Base-by-base conservation (phyloP, 1,140 invertebrate genomes). In the Heterodera schachtii region DNA sequence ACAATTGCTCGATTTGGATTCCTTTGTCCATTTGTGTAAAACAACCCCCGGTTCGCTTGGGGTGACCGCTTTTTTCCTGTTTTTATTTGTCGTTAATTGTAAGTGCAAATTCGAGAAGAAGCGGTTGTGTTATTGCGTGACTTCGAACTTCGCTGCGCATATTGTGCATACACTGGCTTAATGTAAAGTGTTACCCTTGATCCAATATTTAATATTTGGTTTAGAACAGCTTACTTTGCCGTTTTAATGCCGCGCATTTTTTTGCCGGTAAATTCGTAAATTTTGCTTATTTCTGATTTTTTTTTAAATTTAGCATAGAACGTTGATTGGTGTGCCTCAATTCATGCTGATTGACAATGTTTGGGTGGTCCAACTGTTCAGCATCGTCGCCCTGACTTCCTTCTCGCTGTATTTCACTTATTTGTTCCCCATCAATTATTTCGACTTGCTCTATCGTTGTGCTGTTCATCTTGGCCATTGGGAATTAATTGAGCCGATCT, bases 181-280 rank as follows among this genome's bases (percentile, higher is more conserved):
- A 90, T 95, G 2, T 71, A 41, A 71, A 43, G 8, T 9, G 9
- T 19, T 41, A 1, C 44, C 0, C 2, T 3, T 64, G 4, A 16
- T 71, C 41, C 31, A 31, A 31, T 46, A 71, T 71, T 19, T 13
- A 41, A 31, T 13, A 7, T 13, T 71, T 71, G 6, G 3, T 47
- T 78, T 64, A 47, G 66, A 47, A 95, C 94, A 86, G 94, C 95
- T 0, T 98, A 97, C 90, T 96, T 97, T 90, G 93, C 94, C 84
- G 94, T 94, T 79, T 94, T 97, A 89, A 93, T 97, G 43, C 96
- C 96, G 0, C 94, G 95, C 86, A 94, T 94, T 87, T 95, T 96
- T 92, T 94, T 94, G 43, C 93, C 94, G 92, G 94, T 95, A 90
- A 90, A 49, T 21, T 5, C 11, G 57, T 11, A 16, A 19, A 2